Evolutionary conservation across 1,140 invertebrate genomes (phyloP), one percentile per base, ranked within the genome.

Genomic region (Neuroterus valhalla): DNA sequence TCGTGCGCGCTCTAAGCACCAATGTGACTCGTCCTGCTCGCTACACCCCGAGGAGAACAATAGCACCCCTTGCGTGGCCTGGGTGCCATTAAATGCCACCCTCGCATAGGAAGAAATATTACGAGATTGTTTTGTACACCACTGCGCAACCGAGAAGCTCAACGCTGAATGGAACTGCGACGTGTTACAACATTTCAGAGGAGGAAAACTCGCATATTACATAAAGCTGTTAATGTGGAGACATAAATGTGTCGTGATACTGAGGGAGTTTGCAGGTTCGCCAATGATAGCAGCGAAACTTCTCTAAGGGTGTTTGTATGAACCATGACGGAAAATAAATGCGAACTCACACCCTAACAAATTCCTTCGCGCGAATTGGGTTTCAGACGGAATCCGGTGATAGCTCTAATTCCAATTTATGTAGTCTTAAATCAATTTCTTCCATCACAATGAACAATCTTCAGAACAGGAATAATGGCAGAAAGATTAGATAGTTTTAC

Each of bases 41-140:
- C 72, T 78, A 74, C 45, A 19, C 46, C 78, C 19, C 3, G 48
- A 62, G 48, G 69, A 84, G 79, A 82, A 81, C 81, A 84, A 84
- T 81, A 75, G 70, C 52, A 68, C 71, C 55, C 71, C 71, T 68
- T 42, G 67, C 46, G 68, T 66, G 67, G 67, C 46, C 66, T 66
- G 67, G 76, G 71, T 66, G 77, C 75, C 76, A 78, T 82, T 82
- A 81, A 78, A 78, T 78, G 66, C 71, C 79, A 82, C 80, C 83
- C 80, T 81, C 31, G 73, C 48, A 48, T 66, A 69, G 45, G 71
- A 69, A 74, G 69, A 81, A 78, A 84, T 80, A 79, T 82, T 78
- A 75, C 70, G 76, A 77, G 78, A 78, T 81, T 81, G 77, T 77
- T 81, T 78, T 81, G 74, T 81, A 21, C 48, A 12, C 46, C 21